These are phyloP conservation scores for Proisotoma minuta DNA, from an alignment of 2,888 invertebrate species.

Conservation along the genomic window DNA sequence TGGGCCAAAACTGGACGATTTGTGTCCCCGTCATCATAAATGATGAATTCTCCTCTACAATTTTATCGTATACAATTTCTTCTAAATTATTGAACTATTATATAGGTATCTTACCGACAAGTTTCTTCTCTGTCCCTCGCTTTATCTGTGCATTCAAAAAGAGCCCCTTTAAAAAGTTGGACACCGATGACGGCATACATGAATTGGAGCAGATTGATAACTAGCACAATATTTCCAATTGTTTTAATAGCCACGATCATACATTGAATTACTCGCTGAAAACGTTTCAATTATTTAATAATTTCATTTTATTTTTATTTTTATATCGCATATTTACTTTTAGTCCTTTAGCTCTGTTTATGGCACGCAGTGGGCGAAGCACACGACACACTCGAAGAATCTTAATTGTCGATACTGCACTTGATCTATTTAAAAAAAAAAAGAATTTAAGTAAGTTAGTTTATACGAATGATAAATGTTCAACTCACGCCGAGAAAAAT, in stretches of 20 bases:
- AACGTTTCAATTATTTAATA: background rate
- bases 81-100: too few species aligned
- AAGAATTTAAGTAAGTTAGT: background rate
- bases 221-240: slow-evolving; percentile 60
- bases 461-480: background rate
- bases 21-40: slow-evolving; percentile 55
- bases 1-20: slow-evolving; percentile 52
- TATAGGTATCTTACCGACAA: slow-evolving; percentile 51
- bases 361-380: slow-evolving; percentile 59
- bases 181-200: slow-evolving; percentile 63
- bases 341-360: slow-evolving; percentile 61
- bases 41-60: slow-evolving; percentile 55
- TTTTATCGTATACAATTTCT: too few species aligned
- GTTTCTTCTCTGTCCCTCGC: slow-evolving; percentile 56
- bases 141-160: slow-evolving; percentile 56
- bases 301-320: background rate
- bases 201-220: slow-evolving; percentile 60
- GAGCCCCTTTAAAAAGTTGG: slow-evolving; percentile 59
- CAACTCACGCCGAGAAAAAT: slow-evolving; percentile 52
- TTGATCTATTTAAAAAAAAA: slow-evolving; percentile 47
- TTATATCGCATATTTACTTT: slow-evolving; percentile 52
- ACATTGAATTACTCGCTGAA: slow-evolving; percentile 61
- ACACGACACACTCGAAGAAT: slow-evolving; percentile 60
- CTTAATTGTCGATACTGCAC: slow-evolving; percentile 58
- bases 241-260: slow-evolving; percentile 56